phyloP scores from a whole-genome alignment of 1,140 invertebrate genomes.

The Acromyrmex echinatior region DNA sequence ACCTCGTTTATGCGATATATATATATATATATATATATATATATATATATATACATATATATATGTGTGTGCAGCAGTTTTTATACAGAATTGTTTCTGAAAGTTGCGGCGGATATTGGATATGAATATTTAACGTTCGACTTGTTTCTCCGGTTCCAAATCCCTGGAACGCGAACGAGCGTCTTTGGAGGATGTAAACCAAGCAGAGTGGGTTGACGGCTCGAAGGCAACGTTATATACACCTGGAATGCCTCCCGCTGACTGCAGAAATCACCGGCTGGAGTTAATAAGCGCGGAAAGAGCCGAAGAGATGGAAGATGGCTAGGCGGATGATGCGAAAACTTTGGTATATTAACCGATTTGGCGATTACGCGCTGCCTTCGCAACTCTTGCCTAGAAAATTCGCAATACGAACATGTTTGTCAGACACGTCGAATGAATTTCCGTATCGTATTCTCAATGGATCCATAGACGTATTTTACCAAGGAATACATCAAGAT shows the following conservation, averaged over 20 bases:
- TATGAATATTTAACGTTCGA: constrained; percentile 41
- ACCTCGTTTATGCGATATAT: not conserved
- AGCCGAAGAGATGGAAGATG: constrained; percentile 84
- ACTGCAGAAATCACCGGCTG: constrained; percentile 83
- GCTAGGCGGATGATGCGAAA: constrained; percentile 85
- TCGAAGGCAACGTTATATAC: constrained; percentile 73
- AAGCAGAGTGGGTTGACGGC: constrained; percentile 68
- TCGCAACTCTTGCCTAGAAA: constrained; percentile 77
- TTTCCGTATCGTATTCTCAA: constrained; percentile 60
- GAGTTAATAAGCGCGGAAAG: constrained; percentile 86
- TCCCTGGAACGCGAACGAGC: constrained; percentile 61
- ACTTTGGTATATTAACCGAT: constrained; percentile 86
- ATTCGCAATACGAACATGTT: constrained; percentile 62
- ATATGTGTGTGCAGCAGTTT: not conserved
- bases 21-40: too few species aligned
- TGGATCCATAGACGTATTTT: not conserved
- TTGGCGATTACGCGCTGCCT: constrained; percentile 83
- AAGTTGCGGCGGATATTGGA: not conserved
- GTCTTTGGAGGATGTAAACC: constrained; percentile 59
- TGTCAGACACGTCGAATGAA: constrained; percentile 64
- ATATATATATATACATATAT: too few species aligned
- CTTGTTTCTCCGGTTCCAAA: constrained; percentile 61
- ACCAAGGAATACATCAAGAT: constrained; percentile 34
- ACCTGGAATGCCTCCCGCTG: constrained; percentile 71
- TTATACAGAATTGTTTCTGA: constrained; percentile 5